Percentiles rank a stretch among this genome's conserved stretches.
phyloP scores from a whole-genome alignment of 2,888 invertebrate species.

The Meta bourneti region DNA sequence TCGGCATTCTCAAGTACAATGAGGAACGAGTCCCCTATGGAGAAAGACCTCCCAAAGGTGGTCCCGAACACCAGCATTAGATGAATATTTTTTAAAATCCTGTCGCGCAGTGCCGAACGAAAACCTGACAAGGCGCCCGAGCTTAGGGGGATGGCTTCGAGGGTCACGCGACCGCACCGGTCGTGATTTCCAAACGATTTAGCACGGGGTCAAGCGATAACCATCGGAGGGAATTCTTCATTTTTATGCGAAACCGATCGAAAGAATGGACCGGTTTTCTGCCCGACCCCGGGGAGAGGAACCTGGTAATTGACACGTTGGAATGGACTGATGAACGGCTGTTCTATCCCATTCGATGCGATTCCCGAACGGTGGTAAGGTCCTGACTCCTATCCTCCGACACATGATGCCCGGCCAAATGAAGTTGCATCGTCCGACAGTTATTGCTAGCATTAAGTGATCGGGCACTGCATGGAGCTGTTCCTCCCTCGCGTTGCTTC shows the following conservation, averaged over 20 bases:
- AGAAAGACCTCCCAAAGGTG: too few species aligned
- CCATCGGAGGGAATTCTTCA: conserved; percentile 20
- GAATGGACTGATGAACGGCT: conserved; percentile 21
- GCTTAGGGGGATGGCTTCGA: background rate
- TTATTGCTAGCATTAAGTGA: conserved; percentile 27
- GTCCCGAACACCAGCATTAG: background rate
- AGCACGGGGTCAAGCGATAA: conserved; percentile 40
- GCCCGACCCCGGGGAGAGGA: conserved; percentile 8
- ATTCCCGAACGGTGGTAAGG: conserved; percentile 22
- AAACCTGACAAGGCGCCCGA: background rate
- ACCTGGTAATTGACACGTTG: conserved; percentile 53
- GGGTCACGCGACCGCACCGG: conserved; percentile 18
- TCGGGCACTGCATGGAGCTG: background rate
- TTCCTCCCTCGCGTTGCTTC: conserved; percentile 4
- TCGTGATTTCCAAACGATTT: conserved; percentile 50
- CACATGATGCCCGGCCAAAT: background rate
- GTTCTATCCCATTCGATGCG: background rate
- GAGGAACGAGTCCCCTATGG: too few species aligned
- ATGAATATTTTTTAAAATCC: background rate
- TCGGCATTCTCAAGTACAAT: too few species aligned
- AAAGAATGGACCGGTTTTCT: conserved; percentile 14
- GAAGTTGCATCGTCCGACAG: conserved; percentile 46
- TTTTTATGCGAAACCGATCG: conserved; percentile 55
- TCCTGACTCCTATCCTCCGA: conserved; percentile 27
- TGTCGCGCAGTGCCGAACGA: background rate